A percentile compares a stretch with the other conserved stretches of the same genome.
phyloP scores from a whole-genome alignment of 2,797 vertebrate species.

The Rhinogobio ventralis region DNA sequence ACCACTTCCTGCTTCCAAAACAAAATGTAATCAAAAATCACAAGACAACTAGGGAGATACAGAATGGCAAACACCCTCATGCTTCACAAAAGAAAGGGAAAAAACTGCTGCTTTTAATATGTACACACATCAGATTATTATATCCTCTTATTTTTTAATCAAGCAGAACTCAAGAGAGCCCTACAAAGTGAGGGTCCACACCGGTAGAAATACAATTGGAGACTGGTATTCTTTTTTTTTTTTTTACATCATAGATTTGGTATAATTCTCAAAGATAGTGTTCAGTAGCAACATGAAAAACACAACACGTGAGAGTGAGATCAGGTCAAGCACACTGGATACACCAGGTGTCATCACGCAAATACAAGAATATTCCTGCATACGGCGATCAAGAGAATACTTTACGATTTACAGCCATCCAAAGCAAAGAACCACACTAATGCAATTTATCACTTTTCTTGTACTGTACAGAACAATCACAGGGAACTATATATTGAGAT shows the following conservation, averaged over 20 bases:
- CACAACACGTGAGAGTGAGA: slow-evolving; percentile 26
- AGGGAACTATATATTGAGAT: slow-evolving; percentile 50
- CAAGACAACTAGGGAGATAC: slow-evolving; percentile 64
- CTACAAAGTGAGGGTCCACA: slow-evolving; percentile 4
- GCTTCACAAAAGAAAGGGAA: slow-evolving; percentile 63
- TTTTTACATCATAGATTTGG: not conserved
- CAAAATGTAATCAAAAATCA: slow-evolving; percentile 39
- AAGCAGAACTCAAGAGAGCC: slow-evolving; percentile 66
- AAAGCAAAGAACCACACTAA: slow-evolving; percentile 38
- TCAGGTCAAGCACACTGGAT: slow-evolving; percentile 31
- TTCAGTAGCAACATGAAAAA: slow-evolving; percentile 20
- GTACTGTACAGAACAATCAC: slow-evolving; percentile 58
- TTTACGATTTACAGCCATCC: slow-evolving; percentile 50
- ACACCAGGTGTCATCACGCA: not conserved
- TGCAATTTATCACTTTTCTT: slow-evolving; percentile 47
- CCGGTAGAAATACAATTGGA: slow-evolving; percentile 1
- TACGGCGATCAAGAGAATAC: slow-evolving; percentile 47
- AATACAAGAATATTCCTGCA: slow-evolving; percentile 30
- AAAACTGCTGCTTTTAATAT: slow-evolving; percentile 18
- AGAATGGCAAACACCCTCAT: slow-evolving; percentile 74
- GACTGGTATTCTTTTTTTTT: not conserved
- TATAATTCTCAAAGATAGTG: slow-evolving; percentile 9
- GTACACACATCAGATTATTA: slow-evolving; percentile 67
- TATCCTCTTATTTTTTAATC: slow-evolving; percentile 70
- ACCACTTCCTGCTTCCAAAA: slow-evolving; percentile 57